Evolutionary conservation across 2,888 invertebrate species (phyloP).

Genomic region (Temnothorax unifasciatus): DNA sequence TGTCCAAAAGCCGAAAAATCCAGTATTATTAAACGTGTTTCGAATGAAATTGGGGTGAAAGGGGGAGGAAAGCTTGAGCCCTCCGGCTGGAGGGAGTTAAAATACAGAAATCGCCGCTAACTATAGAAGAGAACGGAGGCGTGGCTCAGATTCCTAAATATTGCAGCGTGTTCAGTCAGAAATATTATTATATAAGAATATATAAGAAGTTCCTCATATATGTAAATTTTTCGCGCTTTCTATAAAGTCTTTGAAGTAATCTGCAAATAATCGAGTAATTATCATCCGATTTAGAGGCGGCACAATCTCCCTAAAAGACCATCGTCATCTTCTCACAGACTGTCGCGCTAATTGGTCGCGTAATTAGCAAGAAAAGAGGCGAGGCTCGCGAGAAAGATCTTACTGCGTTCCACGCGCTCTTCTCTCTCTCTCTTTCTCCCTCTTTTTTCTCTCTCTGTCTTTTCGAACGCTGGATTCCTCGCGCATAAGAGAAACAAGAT

Average conservation of each 20-base stretch:
- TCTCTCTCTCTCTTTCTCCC: constrained; percentile 30
- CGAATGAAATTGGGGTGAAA: not conserved
- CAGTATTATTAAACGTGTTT: not conserved
- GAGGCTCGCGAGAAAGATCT: constrained; percentile 10
- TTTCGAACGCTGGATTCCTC: constrained; percentile 59
- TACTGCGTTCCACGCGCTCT: constrained; percentile 7
- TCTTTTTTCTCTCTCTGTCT: constrained; percentile 12
- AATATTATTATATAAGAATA: not conserved
- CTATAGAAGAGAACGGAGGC: not conserved
- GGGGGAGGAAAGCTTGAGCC: too few relatives aligned
- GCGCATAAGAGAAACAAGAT: constrained; percentile 65
- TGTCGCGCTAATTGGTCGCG: constrained; percentile 10
- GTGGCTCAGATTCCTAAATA: too few relatives aligned
- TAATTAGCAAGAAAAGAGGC: not conserved
- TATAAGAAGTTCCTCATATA: not conserved
- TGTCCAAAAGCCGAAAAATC: too few relatives aligned
- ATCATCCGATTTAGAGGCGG: not conserved
- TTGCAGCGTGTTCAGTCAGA: not conserved
- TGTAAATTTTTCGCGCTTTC: not conserved
- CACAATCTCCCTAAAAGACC: not conserved
- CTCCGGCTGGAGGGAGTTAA: not conserved
- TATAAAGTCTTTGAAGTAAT: not conserved
- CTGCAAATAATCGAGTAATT: not conserved
- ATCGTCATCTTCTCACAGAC: not conserved
- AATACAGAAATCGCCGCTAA: not conserved